These are phyloP conservation scores for Glaucopsyche alexis DNA, from an alignment of 2,888 invertebrate species.

Conservation along the genomic window DNA sequence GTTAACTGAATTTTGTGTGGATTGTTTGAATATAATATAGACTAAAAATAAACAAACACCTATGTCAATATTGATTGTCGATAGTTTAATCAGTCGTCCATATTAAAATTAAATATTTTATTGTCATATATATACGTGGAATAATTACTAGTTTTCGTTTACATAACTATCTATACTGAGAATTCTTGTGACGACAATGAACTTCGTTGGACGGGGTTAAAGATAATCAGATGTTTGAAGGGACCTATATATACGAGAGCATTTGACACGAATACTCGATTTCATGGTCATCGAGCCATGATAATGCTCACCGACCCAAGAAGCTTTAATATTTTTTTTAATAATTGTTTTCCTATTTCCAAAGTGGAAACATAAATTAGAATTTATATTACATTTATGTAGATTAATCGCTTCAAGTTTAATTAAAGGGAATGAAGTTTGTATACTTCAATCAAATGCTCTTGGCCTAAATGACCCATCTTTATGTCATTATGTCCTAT, in stretches of 20 bases:
- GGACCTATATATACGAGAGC: background rate
- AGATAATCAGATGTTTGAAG: constrained; percentile 6
- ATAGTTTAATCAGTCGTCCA: background rate
- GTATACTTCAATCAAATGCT: no score
- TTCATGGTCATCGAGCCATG: background rate
- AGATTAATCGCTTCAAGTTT: no score
- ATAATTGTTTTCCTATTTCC: no score
- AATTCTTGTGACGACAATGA: constrained; percentile 27
- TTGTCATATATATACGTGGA: background rate
- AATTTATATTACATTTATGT: no score
- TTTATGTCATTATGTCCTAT: background rate
- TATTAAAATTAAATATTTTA: background rate
- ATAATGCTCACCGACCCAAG: background rate
- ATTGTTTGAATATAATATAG: background rate
- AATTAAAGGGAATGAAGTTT: no score
- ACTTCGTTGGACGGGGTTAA: constrained; percentile 12
- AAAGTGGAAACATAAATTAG: no score
- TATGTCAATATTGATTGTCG: constrained; percentile 10
- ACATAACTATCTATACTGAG: constrained; percentile 22
- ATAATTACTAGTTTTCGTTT: background rate
- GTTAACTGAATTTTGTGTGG: background rate
- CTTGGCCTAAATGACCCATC: background rate
- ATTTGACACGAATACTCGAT: background rate
- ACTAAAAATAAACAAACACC: background rate
- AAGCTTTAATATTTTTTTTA: background rate